Base-by-base conservation (phyloP, 2,888 invertebrate species). In the Parthenolecanium corni region DNA sequence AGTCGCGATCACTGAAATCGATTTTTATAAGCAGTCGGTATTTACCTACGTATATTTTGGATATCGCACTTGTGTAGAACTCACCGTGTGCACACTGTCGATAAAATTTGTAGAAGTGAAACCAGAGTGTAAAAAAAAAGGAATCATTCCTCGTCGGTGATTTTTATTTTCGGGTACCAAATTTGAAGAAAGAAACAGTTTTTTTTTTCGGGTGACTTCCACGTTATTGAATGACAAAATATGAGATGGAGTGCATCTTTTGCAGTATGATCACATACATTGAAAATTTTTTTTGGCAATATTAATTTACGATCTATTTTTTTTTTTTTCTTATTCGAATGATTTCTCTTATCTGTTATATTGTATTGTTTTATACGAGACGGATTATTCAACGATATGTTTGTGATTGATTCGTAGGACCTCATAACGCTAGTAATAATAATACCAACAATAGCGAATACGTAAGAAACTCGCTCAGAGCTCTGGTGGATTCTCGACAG, bases 401-500 rank as follows among this genome's bases (percentile, higher is more conserved):
- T 49, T 23, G 11, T 49, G 6, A 11, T 49, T 31, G 31, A 31
- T 31, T 31, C 31, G 4, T 9, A 31, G 31, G 31, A 31, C 4
- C 31, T 31, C 31, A 31, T 31, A 31, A 31, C 31, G 31, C 31
- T 31, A 31, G 9, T 31, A 62, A 62, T 44, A 62, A 62, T 52
- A 53, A 52, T 16, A 31, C n/a, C 42, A 79, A 75, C 70, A 73
- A 74, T 67, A 80, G 90, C 56, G 92, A 92, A 76, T 92, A 86
- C 76, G 92, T 93, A 69, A 83, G 91, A 71, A 90, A 93, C 76
- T 91, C 92, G 76, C 77, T 94, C 71, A 81, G 92, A 69, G 89
- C 90, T 53, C 85, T 88, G 67, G 91, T 93, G 65, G 90, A 87
- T 68, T 89, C 88, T 62, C 81, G 92, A 71, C 85, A 86, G 40